Evolutionary conservation across 1,140 invertebrate genomes (phyloP).

Genomic region (Zaprionus nigranus): DNA sequence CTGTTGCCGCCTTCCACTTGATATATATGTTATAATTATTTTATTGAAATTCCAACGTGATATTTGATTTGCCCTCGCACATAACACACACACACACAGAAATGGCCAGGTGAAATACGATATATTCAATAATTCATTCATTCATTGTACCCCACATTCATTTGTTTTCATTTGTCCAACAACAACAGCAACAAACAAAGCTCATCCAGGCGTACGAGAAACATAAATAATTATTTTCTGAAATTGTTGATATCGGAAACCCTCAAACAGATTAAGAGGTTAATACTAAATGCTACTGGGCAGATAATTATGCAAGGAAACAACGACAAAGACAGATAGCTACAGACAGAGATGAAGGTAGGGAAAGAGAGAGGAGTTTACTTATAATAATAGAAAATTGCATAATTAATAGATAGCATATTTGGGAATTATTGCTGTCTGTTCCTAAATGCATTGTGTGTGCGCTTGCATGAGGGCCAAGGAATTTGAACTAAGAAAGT

Average conservation of each 20-base stretch:
- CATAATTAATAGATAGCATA: not conserved
- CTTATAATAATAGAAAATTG: not conserved
- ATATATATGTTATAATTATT: slow-evolving; percentile 73
- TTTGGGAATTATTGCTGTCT: not conserved
- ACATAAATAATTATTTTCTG: slow-evolving; percentile 39
- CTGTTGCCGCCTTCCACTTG: not conserved
- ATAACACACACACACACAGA: slow-evolving; percentile 6
- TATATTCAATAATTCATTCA: slow-evolving; percentile 43
- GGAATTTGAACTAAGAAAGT: not conserved
- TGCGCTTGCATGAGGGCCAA: not conserved
- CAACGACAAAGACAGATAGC: not conserved
- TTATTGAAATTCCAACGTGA: slow-evolving; percentile 72
- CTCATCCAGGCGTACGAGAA: slow-evolving; percentile 2
- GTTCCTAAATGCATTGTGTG: too few relatives aligned
- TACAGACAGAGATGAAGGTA: not conserved
- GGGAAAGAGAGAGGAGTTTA: not conserved
- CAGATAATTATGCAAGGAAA: not conserved
- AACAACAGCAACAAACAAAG: slow-evolving; percentile 4
- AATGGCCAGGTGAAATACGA: slow-evolving; percentile 30
- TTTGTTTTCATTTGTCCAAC: slow-evolving; percentile 44
- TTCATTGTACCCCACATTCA: slow-evolving; percentile 23
- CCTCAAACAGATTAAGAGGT: slow-evolving; percentile 40
- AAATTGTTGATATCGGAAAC: slow-evolving; percentile 12
- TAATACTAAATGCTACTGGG: slow-evolving; percentile 16
- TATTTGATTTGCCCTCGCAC: slow-evolving; percentile 36